A percentile compares a stretch with the other conserved stretches of the same genome.
Evolutionary conservation across 2,888 invertebrate genomes (phyloP).

Genomic region (Drosophila imparisetae): DNA sequence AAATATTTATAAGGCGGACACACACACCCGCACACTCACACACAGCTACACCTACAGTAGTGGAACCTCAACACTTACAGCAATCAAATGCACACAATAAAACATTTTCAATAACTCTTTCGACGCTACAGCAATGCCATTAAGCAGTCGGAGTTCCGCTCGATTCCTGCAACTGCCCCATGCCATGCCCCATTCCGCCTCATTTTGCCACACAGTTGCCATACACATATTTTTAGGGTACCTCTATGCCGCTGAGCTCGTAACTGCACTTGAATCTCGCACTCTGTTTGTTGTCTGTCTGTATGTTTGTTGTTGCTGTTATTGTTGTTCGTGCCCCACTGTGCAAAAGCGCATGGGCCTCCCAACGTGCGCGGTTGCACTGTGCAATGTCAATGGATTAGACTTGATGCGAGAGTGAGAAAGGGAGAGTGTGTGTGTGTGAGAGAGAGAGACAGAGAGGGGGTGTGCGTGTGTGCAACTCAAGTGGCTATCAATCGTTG

Average conservation of each 20-base stretch:
- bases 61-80: conserved; percentile 72
- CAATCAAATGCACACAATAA: conserved; percentile 81
- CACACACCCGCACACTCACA: conserved; percentile 21
- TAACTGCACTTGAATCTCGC: conserved; percentile 54
- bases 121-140: conserved; percentile 66
- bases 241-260: conserved; percentile 48
- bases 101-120: conserved; percentile 81
- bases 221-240: conserved; percentile 47
- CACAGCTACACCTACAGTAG: conserved; percentile 15
- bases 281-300: conserved; percentile 36
- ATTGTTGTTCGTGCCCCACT: conserved; percentile 68
- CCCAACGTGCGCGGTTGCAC: conserved; percentile 58
- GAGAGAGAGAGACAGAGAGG: background rate
- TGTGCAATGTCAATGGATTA: conserved; percentile 42
- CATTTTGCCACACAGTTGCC: conserved; percentile 30
- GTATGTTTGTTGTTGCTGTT: conserved; percentile 22
- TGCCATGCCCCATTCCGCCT: background rate
- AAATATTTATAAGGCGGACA: conserved; percentile 74
- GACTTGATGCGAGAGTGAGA: conserved; percentile 6
- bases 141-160: conserved; percentile 49
- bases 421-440: background rate
- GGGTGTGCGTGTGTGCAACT: conserved; percentile 31
- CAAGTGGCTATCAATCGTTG: conserved; percentile 81
- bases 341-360: conserved; percentile 61
- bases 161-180: background rate